Base-by-base conservation (phyloP, 2,888 invertebrate species). In the Bombylius major region DNA sequence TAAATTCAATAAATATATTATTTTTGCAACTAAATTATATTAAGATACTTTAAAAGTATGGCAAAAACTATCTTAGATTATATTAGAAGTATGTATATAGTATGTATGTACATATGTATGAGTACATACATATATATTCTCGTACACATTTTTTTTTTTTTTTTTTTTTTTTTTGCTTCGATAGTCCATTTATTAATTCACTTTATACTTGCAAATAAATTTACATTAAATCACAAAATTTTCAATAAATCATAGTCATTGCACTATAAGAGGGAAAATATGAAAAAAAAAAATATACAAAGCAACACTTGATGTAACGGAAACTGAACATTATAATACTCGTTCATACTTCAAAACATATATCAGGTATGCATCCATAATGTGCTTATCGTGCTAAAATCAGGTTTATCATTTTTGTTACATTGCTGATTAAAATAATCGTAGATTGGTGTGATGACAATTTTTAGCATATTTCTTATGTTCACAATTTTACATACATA, bases 371-470 rank as follows among this genome's bases (percentile, higher is more conserved):
- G 69, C 65, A 67, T 69, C 66, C 67, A 66, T 65, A 69, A 68
- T 69, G 65, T 62, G 56, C 64, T 69, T 68, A 69, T 69, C 69
- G 67, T 68, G 67, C 62, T 56, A 62, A 62, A 61, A 69, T 69
- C 68, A 66, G 64, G 65, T 69, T 69, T 67, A 69, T 68, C 67
- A 65, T 62, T 61, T 58, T 59, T 58, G 59, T 58, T 55, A 47
- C 23, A 47, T 47, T 47, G 44, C 23, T 23, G 39, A 42, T 42
- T 42, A 42, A 42, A 42, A 42, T 42, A 42, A 42, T 42, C 39
- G 39, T 42, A 42, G 39, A 42, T 42, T 42, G 39, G 39, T 11
- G 39, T 11, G 39, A 11, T 42, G 39, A 42, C 39, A 42, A 42
- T 42, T 42, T 42, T 42, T 42, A 42, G 11, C 11, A 42, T 42